Evolutionary conservation across 2,113 vertebrate genomes (phyloP).

Genomic region (Poeciliopsis turrubarensis): DNA sequence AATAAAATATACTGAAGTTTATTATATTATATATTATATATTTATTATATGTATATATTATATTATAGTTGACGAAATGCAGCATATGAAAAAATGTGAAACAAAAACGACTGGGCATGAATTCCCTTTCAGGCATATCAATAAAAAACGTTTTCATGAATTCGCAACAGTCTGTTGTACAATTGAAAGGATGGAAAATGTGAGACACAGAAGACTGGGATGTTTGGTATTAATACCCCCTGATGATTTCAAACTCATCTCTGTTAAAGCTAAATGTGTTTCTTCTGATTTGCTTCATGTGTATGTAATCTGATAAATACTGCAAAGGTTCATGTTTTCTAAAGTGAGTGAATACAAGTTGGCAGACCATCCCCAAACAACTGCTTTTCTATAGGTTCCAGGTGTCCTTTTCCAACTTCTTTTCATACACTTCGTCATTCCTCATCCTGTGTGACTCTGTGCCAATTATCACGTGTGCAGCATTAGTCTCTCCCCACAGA

Average conservation of each 20-base stretch:
- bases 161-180: too few relatives aligned
- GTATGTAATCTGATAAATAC: neutral
- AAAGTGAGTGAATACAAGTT: neutral
- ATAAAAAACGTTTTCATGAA: too few relatives aligned
- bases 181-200: too few relatives aligned
- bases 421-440: constrained; percentile 22
- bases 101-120: too few relatives aligned
- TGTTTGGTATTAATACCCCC: too few relatives aligned
- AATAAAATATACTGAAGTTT: too few relatives aligned
- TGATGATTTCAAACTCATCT: neutral
- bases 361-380: constrained; percentile 14
- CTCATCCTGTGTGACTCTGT: constrained; percentile 34
- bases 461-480: constrained; percentile 36
- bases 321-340: neutral
- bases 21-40: too few relatives aligned
- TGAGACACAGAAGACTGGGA: too few relatives aligned
- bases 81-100: too few relatives aligned
- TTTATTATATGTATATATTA: too few relatives aligned
- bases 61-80: too few relatives aligned
- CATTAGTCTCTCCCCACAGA: constrained; percentile 26
- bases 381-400: constrained; percentile 46
- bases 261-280: neutral
- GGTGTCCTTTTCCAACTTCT: constrained; percentile 29
- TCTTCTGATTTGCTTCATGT: neutral
- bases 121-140: too few relatives aligned